These are phyloP conservation scores for Drosophila neotestacea DNA, from an alignment of 2,888 invertebrate species.

Conservation along the genomic window DNA sequence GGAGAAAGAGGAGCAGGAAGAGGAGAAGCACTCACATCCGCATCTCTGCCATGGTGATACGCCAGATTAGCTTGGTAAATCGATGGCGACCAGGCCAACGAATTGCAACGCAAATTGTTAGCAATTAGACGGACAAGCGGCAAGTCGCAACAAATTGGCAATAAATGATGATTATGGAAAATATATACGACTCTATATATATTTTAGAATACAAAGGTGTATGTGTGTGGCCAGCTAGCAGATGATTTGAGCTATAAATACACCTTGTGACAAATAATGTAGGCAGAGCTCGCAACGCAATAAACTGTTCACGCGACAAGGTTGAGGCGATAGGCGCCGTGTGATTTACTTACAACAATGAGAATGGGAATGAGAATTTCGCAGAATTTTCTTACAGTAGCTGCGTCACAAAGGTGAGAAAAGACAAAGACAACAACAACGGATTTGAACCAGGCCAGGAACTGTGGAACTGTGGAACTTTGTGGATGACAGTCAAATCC, in stretches of 20 bases:
- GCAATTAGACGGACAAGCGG: conserved; percentile 46
- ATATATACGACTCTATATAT: conserved; percentile 19
- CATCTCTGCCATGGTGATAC: conserved; percentile 30
- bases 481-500: conserved; percentile 51
- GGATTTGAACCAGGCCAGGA: conserved; percentile 26
- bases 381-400: conserved; percentile 19
- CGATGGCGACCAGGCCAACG: conserved; percentile 34
- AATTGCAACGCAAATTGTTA: conserved; percentile 66
- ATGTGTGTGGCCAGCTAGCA: conserved; percentile 31
- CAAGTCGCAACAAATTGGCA: conserved; percentile 32
- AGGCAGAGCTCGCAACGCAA: conserved; percentile 64
- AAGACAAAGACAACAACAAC: conserved; percentile 45
- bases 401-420: conserved; percentile 61
- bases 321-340: conserved; percentile 49
- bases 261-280: conserved; percentile 50
- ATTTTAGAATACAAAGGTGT: conserved; percentile 25
- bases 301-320: conserved; percentile 75
- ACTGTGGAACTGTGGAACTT: conserved; percentile 23
- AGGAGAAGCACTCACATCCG: conserved; percentile 22
- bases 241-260: conserved; percentile 66
- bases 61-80: conserved; percentile 41
- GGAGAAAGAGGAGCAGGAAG: background rate
- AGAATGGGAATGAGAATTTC: conserved; percentile 9
- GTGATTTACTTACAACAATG: conserved; percentile 54
- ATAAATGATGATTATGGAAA: conserved; percentile 56